Percentiles rank a stretch among this genome's conserved stretches.
These are phyloP conservation scores for Philhelius pedissequus DNA, from an alignment of 2,888 invertebrate species.

Conservation along the genomic window DNA sequence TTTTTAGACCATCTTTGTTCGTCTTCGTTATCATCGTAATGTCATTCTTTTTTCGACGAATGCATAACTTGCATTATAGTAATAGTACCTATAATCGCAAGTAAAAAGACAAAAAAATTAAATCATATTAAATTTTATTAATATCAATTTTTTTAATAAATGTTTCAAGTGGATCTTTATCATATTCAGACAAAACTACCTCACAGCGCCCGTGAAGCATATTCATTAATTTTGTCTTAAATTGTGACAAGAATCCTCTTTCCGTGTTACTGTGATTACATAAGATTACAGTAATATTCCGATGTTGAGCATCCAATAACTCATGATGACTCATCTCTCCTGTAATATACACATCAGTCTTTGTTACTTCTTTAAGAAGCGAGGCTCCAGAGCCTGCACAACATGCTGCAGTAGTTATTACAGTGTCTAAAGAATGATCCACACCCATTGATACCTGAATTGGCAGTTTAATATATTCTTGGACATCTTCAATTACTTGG, in stretches of 20 bases:
- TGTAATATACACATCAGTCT: conserved; percentile 92
- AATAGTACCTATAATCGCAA: too few species aligned
- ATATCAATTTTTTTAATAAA: not conserved
- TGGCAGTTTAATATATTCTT: conserved; percentile 84
- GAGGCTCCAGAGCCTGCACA: conserved; percentile 95
- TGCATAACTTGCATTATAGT: too few species aligned
- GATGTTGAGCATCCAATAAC: conserved; percentile 90
- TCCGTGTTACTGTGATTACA: conserved; percentile 97
- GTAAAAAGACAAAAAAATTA: too few species aligned
- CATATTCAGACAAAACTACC: conserved; percentile 85
- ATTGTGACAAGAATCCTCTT: conserved; percentile 87
- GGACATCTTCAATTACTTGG: conserved; percentile 83
- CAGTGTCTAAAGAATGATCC: conserved; percentile 77
- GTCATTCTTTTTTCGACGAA: too few species aligned
- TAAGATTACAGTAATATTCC: conserved; percentile 88
- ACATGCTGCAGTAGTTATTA: conserved; percentile 85
- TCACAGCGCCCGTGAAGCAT: conserved; percentile 78
- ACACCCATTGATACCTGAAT: conserved; percentile 86
- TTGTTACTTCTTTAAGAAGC: conserved; percentile 84
- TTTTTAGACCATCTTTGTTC: too few species aligned
- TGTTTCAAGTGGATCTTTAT: conserved; percentile 88
- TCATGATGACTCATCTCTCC: conserved; percentile 98
- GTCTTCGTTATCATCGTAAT: too few species aligned
- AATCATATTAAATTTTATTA: too few species aligned
- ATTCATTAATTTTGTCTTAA: conserved; percentile 79